Evolutionary conservation across 2,888 invertebrate genomes (phyloP), one percentile per base, ranked within the genome.

Genomic region (Phorcus lineatus): DNA sequence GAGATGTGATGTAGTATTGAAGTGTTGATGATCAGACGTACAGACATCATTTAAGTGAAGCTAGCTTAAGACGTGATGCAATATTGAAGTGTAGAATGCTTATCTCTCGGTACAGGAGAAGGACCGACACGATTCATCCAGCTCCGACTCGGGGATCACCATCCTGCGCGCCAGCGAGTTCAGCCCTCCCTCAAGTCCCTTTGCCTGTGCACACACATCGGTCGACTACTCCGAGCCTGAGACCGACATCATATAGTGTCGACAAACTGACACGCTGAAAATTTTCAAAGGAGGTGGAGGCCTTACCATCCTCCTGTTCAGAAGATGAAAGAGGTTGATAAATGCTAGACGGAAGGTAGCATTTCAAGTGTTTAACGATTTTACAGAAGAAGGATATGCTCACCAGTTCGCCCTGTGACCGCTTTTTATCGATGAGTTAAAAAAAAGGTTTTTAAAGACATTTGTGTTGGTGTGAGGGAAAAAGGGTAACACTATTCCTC

Each of bases 61-160:
- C 13, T 11, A 47, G 4, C 1, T 47, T 2, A 28, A 62, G 62
- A 62, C 62, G 16, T 62, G 62, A 62, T 62, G 62, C 62, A 62
- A 62, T 62, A 62, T 62, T 62, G 62, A 62, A 47, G 52, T 79
- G 55, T 31, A 24, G 80, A 53, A 79, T 67, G 70, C 76, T 70
- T 78, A 9, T 16, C 67, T 77, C 74, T 83, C 80, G 17, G 80
- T 83, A 74, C 83, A 88, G 85, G 86, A 86, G 55, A 87, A 86
- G 67, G 88, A 89, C 31, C 81, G 91, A n/a, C 90, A 90, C 76
- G 90, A 91, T 78, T 90, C 90, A 0, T 91, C 91, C 13, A 89
- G 91, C 70, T 88, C 89, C 11, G 91, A 91, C 78, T 91, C 91
- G 28, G 91, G 91, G 2, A 90, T 91, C 53, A 88, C 89, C 22